A percentile compares a stretch with the other conserved stretches of the same genome.
Evolutionary conservation across 1,140 invertebrate species (phyloP).

Genomic region (Eupristina koningsbergeri): DNA sequence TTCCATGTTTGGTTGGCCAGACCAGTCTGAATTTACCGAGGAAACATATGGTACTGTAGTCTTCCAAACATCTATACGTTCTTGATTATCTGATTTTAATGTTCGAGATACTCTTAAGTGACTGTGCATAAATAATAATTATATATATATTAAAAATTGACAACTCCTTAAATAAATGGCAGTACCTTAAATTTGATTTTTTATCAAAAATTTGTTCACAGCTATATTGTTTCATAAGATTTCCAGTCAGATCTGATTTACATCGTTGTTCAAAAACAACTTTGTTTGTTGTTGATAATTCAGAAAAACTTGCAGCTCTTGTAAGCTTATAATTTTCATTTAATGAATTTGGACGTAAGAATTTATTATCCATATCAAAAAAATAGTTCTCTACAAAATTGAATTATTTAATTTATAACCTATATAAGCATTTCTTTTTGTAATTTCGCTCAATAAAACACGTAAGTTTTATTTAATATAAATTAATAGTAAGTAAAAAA

Average conservation of each 20-base stretch:
- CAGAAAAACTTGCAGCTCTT: constrained; percentile 57
- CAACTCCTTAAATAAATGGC: constrained; percentile 27
- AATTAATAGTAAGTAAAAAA: background rate
- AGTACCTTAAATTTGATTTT: constrained; percentile 53
- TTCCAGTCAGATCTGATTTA: constrained; percentile 20
- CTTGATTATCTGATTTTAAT: background rate
- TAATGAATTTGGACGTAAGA: constrained; percentile 53
- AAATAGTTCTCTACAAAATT: background rate
- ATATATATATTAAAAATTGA: constrained; percentile 21
- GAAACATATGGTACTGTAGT: background rate
- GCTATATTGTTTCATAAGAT: constrained; percentile 59
- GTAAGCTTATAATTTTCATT: constrained; percentile 54
- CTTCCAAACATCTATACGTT: constrained; percentile 30
- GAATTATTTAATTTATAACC: constrained; percentile 2
- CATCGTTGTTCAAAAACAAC: constrained; percentile 50
- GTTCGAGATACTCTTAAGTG: constrained; percentile 40
- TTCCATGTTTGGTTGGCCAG: background rate
- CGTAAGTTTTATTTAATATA: background rate
- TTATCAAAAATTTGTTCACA: constrained; percentile 58
- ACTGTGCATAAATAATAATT: constrained; percentile 43
- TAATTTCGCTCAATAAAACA: background rate
- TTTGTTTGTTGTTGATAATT: constrained; percentile 51
- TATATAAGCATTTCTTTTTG: background rate
- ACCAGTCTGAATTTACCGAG: background rate
- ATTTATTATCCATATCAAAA: constrained; percentile 60